Evolutionary conservation across 2,797 vertebrate species (phyloP).

Genomic region (Lycodopsis pacificus): DNA sequence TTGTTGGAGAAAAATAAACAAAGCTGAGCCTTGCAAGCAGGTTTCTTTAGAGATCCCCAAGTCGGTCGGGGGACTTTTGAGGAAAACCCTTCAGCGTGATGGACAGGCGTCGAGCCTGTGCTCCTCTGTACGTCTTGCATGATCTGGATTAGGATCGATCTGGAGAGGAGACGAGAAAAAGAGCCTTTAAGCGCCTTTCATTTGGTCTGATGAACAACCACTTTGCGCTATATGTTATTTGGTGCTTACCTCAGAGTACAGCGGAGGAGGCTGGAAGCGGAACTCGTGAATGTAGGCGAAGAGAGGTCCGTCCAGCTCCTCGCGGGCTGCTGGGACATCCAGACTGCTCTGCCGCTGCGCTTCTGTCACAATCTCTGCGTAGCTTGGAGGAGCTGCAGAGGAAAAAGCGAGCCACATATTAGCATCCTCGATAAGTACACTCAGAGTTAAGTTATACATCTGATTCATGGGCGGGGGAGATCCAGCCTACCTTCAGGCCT

Average conservation of each 20-base stretch:
- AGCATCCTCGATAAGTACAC: slow-evolving; percentile 20
- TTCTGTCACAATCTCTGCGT: slow-evolving; percentile 96
- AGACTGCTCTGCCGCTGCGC: slow-evolving; percentile 91
- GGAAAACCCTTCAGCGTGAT: slow-evolving; percentile 89
- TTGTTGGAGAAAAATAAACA: slow-evolving; percentile 76
- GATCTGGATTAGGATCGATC: slow-evolving; percentile 98
- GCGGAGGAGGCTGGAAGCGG: slow-evolving; percentile 96
- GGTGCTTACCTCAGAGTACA: slow-evolving; percentile 94
- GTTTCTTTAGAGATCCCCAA: slow-evolving; percentile 70
- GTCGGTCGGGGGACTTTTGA: slow-evolving; percentile 49
- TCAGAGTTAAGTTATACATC: background rate
- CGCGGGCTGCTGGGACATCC: slow-evolving; percentile 86
- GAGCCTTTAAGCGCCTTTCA: slow-evolving; percentile 19
- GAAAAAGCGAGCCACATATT: slow-evolving; percentile 28
- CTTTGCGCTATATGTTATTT: accelerated
- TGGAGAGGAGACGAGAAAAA: slow-evolving; percentile 60
- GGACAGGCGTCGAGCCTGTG: slow-evolving; percentile 91
- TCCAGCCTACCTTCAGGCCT: slow-evolving; percentile 92
- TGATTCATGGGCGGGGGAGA: background rate
- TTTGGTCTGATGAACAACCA: background rate
- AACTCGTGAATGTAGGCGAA: slow-evolving; percentile 99
- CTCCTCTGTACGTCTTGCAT: slow-evolving; percentile 83
- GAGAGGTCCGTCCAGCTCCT: slow-evolving; percentile 93
- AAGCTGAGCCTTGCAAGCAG: slow-evolving; percentile 67
- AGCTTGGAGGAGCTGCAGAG: slow-evolving; percentile 94